A percentile compares a stretch with the other conserved stretches of the same genome.
Evolutionary conservation across 2,888 invertebrate genomes (phyloP).

Genomic region (Andrena hattorfiana): DNA sequence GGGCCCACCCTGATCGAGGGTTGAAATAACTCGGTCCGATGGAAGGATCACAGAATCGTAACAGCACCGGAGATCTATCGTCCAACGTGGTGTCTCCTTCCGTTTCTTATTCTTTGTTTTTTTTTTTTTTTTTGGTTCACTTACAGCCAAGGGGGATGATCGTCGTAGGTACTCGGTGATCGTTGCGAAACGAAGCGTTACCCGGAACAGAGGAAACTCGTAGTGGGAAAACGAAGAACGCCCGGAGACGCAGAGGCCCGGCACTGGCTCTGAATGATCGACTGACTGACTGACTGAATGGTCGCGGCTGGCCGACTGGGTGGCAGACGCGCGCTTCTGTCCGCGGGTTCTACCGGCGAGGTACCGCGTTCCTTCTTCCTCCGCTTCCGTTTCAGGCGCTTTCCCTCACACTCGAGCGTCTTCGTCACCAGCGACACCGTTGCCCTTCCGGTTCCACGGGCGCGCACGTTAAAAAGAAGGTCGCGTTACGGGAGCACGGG

Average conservation of each 20-base stretch:
- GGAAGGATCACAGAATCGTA: conserved; percentile 39
- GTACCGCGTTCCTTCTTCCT: conserved; percentile 58
- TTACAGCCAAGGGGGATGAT: conserved; percentile 27
- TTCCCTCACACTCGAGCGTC: conserved; percentile 43
- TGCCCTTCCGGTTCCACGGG: conserved; percentile 19
- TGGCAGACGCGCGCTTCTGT: conserved; percentile 36
- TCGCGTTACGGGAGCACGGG: no score
- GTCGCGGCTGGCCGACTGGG: conserved; percentile 30
- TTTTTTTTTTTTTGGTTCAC: conserved; percentile 14
- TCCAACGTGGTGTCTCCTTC: neutral
- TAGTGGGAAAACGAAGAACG: conserved; percentile 23
- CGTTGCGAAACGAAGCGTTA: conserved; percentile 11
- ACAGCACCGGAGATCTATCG: conserved; percentile 24
- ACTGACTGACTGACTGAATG: conserved; percentile 45
- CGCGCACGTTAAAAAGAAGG: conserved; percentile 12
- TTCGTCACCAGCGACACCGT: conserved; percentile 10
- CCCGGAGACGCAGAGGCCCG: conserved; percentile 40
- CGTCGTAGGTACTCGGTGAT: conserved; percentile 3
- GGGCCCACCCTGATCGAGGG: neutral
- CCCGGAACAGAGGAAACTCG: conserved; percentile 27
- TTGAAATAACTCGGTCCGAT: neutral
- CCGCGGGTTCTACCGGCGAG: conserved; percentile 46
- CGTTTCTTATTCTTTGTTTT: neutral
- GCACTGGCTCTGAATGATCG: conserved; percentile 53
- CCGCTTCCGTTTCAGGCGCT: conserved; percentile 5